Percentiles rank a stretch among this genome's conserved stretches.
Conservation (phyloP, 1,140 invertebrate species). For the Grapholita molesta region DNA sequence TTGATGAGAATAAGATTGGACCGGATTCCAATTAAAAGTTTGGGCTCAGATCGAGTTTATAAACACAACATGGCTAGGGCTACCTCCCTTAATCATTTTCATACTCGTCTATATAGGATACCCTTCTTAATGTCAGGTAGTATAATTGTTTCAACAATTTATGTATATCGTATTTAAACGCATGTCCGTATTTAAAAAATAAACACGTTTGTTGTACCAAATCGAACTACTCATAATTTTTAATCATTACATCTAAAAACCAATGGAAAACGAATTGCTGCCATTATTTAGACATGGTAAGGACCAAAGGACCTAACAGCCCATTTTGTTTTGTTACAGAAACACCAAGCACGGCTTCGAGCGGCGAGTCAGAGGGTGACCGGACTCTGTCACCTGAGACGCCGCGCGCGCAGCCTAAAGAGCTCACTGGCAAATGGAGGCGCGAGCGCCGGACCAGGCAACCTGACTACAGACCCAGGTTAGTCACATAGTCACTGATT, state of each 20-base stretch:
- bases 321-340: slow-evolving; percentile 55
- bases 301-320: slow-evolving; percentile 10
- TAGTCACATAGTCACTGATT: slow-evolving; percentile 8
- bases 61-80: not conserved
- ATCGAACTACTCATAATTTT: no score
- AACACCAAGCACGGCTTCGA: slow-evolving; percentile 69
- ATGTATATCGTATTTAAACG: not conserved
- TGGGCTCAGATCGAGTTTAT: not conserved
- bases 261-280: not conserved
- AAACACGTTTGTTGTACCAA: no score
- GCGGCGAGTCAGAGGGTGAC: slow-evolving; percentile 69
- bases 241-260: no score
- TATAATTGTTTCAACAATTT: not conserved
- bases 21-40: slow-evolving; percentile 18
- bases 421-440: slow-evolving; percentile 82
- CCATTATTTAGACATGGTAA: not conserved
- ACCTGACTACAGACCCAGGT: slow-evolving; percentile 73
- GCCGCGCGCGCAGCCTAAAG: slow-evolving; percentile 75
- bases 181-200: no score
- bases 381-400: slow-evolving; percentile 61
- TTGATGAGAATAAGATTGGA: slow-evolving; percentile 16
- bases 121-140: not conserved
- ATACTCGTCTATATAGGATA: not conserved
- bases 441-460: slow-evolving; percentile 78
- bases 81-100: not conserved